Conservation (phyloP, 2,797 vertebrate species). For the Tarsius wallacei region DNA sequence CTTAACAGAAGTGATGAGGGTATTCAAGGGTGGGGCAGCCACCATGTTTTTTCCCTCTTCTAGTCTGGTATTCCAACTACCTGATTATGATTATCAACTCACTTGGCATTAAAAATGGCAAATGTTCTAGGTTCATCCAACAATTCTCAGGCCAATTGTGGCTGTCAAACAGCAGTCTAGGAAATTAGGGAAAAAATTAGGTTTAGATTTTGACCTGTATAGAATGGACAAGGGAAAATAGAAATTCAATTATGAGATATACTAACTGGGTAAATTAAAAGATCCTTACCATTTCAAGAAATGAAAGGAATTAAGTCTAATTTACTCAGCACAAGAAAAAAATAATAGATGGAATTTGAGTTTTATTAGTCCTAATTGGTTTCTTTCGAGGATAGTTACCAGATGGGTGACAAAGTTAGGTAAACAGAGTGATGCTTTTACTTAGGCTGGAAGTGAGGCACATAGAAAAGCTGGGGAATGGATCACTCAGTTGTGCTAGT, state of each 20-base stretch:
- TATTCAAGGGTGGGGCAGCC: neutral
- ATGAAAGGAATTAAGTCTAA: neutral
- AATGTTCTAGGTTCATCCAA: neutral
- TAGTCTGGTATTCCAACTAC: neutral
- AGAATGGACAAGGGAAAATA: neutral
- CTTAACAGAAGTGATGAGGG: neutral
- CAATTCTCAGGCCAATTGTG: neutral
- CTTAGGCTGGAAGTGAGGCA: neutral
- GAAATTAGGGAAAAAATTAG: neutral
- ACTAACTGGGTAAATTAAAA: neutral
- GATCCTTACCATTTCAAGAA: neutral
- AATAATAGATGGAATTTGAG: neutral
- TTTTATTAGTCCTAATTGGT: neutral
- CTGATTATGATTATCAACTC: neutral
- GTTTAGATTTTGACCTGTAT: neutral
- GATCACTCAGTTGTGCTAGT: neutral
- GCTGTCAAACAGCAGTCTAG: neutral
- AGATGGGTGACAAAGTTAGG: neutral
- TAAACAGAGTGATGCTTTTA: constrained; percentile 20
- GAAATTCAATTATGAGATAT: neutral
- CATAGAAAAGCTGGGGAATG: neutral
- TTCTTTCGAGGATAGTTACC: neutral
- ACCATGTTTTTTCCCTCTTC: neutral
- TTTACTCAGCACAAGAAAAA: constrained; percentile 35
- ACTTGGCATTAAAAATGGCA: neutral